Percentiles rank a stretch among this genome's conserved stretches.
Evolutionary conservation across 1,140 invertebrate species (phyloP).

Genomic region (Drosophila sturtevanti): DNA sequence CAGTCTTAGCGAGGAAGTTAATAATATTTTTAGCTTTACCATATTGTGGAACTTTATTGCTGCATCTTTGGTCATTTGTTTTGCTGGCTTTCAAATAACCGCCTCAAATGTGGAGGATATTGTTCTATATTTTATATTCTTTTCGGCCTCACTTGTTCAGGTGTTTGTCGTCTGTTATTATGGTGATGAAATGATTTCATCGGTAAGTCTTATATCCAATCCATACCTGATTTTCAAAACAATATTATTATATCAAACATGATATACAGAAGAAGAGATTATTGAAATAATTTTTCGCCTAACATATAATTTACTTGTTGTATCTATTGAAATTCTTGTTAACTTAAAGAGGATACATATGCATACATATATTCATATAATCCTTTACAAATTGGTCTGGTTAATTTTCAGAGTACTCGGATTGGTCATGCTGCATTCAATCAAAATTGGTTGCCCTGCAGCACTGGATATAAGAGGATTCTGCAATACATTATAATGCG

Average conservation of each 20-base stretch:
- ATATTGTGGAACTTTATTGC: conserved; percentile 73
- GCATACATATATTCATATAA: background rate
- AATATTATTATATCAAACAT: no score
- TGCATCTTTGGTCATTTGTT: conserved; percentile 68
- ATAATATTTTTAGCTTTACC: conserved; percentile 66
- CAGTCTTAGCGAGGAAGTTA: conserved; percentile 69
- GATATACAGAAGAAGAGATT: no score
- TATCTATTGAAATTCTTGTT: no score
- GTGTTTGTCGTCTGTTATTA: conserved; percentile 72
- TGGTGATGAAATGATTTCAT: conserved; percentile 70
- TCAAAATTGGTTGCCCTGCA: conserved; percentile 65
- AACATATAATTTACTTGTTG: no score
- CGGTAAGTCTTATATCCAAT: conserved; percentile 44
- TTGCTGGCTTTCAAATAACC: conserved; percentile 73
- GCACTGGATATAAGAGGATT: conserved; percentile 54
- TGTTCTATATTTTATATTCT: conserved; percentile 69
- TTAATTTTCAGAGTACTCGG: conserved; percentile 45
- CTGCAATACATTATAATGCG: conserved; percentile 63
- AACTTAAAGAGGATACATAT: no score
- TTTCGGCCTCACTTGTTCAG: conserved; percentile 65
- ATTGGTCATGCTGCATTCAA: conserved; percentile 65
- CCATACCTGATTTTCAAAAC: no score
- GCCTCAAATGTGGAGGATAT: conserved; percentile 70
- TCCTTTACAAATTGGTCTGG: background rate
- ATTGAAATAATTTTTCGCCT: no score